Conservation (phyloP, 2,797 vertebrate species). For the Hyperoplus immaculatus region DNA sequence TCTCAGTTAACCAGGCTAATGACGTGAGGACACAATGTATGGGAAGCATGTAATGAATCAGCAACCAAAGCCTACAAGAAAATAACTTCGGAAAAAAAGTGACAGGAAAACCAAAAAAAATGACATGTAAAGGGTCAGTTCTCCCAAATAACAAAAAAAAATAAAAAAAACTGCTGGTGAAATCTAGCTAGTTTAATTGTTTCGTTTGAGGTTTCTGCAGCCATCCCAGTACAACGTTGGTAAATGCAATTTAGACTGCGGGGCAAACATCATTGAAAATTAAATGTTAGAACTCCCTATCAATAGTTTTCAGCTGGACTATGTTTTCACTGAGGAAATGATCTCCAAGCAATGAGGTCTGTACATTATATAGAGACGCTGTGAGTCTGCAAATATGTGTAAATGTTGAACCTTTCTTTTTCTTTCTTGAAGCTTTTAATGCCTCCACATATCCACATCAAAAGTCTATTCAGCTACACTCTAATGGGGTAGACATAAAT, state of each 20-base stretch:
- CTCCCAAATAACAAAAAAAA: background rate
- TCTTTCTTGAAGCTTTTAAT: background rate
- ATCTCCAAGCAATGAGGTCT: background rate
- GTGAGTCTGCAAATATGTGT: background rate
- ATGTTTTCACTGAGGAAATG: background rate
- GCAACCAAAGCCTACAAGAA: background rate
- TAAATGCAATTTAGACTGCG: background rate
- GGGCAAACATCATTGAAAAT: background rate
- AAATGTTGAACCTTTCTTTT: background rate
- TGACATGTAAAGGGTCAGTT: background rate
- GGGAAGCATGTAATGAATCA: constrained; percentile 5
- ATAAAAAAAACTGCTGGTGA: background rate
- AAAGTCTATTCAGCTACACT: background rate
- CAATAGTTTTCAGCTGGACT: background rate
- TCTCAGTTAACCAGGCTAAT: constrained; percentile 28
- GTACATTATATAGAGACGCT: background rate
- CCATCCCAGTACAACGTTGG: background rate
- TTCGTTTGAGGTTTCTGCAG: background rate
- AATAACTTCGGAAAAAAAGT: background rate
- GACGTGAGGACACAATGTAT: constrained; percentile 1
- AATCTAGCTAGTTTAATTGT: background rate
- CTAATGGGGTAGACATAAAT: too few species aligned
- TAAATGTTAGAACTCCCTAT: background rate
- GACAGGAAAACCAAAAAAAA: background rate
- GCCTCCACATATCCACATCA: background rate